Evolutionary conservation across 2,113 vertebrate species (phyloP), one percentile per base, ranked within the genome.

Genomic region (Salvelinus fontinalis): DNA sequence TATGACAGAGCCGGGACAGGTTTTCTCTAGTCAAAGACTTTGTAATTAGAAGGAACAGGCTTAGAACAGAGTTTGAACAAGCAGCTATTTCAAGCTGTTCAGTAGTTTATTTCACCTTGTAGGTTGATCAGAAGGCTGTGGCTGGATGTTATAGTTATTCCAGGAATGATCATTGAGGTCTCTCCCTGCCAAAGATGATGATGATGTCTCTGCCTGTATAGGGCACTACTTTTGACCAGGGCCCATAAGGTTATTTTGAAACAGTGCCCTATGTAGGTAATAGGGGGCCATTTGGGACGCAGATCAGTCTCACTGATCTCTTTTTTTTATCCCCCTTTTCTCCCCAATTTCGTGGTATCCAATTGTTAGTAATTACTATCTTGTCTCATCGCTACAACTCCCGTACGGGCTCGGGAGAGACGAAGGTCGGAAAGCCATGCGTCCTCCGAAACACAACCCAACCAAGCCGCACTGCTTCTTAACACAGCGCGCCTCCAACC

Each of bases 71-170:
- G 59, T n/a, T 62, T 62, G 59, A 62, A 62, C n/a, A 8, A 54
- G 76, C 75, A 66, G 76, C 70, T 65, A 27, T 67, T 64, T 77
- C 68, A 66, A 75, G 69, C 74, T 22, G 18, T 64, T 31, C 70
- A n/a, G 65, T 67, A 59, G 76, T 71, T 78, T 73, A 74, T 74
- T 78, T 73, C 70, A 76, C 66, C 74, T 74, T 20, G 18, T 74
- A 68, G 51, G 70, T 62, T 75, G 51, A 67, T 69, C 68, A 62
- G 7, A 62, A 62, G 7, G n/a, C 59, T 62, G 20, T 22, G 18
- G 59, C 59, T 62, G 7, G 51, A 13, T 13, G 51, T 18, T 54
- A 18, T 54, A 54, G 14, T 22, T 62, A 57, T 62, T 62, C 59
- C 18, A 9, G 20, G 59, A 62, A 16, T 62, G 18, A 62, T 62